Evolutionary conservation across 2,113 vertebrate genomes (phyloP).

Genomic region (Dicaeum eximium): DNA sequence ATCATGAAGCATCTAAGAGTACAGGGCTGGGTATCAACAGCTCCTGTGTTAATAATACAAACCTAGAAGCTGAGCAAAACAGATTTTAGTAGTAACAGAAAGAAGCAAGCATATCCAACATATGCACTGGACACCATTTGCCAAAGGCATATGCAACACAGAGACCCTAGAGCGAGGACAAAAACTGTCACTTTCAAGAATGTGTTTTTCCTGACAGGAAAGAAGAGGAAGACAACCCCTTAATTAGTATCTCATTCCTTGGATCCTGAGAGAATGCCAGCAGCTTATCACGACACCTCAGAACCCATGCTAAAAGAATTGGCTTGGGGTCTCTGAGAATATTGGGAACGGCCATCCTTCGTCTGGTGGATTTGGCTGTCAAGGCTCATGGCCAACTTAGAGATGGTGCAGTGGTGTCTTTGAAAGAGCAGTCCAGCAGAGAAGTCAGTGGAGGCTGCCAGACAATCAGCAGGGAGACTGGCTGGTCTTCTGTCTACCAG

Average conservation of each 20-base stretch:
- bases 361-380: background rate
- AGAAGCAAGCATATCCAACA: background rate
- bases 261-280: background rate
- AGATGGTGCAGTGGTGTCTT: background rate
- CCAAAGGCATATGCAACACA: background rate
- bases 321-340: background rate
- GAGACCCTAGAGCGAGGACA: accelerated
- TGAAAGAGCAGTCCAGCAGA: background rate
- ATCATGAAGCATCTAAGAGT: background rate
- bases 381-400: background rate
- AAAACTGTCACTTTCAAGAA: background rate
- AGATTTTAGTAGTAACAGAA: background rate
- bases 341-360: background rate
- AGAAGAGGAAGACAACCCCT: background rate
- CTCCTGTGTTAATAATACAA: background rate
- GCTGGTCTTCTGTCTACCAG: background rate
- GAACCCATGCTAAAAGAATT: background rate
- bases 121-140: background rate
- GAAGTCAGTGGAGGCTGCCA: background rate
- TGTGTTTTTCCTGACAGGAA: background rate
- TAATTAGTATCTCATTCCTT: background rate
- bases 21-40: background rate
- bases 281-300: accelerated
- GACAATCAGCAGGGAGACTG: background rate
- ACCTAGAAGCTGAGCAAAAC: background rate